Conservation (phyloP, 2,888 invertebrate species). For the Epistrophella euchroma region DNA sequence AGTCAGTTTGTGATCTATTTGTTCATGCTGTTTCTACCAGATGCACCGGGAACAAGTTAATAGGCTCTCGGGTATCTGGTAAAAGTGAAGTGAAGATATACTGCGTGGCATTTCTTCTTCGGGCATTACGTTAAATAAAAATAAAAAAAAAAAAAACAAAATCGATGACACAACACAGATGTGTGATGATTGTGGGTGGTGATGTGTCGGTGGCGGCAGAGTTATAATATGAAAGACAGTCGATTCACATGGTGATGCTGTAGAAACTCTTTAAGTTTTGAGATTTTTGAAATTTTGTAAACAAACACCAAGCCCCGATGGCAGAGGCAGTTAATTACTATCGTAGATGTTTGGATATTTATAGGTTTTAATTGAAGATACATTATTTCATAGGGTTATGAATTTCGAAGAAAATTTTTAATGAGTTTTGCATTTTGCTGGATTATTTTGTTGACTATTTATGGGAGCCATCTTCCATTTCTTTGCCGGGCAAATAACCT, state of each 20-base stretch:
- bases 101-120: constrained; percentile 54
- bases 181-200: constrained; percentile 63
- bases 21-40: constrained; percentile 17
- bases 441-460: constrained; percentile 40
- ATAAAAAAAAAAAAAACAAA: constrained; percentile 46
- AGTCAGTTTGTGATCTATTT: constrained; percentile 45
- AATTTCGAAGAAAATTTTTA: constrained; percentile 39
- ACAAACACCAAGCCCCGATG: constrained; percentile 52
- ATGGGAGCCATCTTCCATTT: constrained; percentile 24
- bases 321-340: constrained; percentile 63
- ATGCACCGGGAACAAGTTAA: constrained; percentile 59
- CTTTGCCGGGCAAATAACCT: constrained; percentile 17
- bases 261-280: constrained; percentile 41
- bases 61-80: constrained; percentile 24
- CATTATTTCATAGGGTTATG: constrained; percentile 26
- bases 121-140: constrained; percentile 18
- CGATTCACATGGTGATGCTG: constrained; percentile 41
- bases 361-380: constrained; percentile 61
- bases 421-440: constrained; percentile 39
- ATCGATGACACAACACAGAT: constrained; percentile 72
- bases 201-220: background rate
- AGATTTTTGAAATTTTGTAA: constrained; percentile 58
- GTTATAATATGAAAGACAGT: constrained; percentile 27
- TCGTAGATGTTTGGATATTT: constrained; percentile 52
- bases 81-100: constrained; percentile 32